Evolutionary conservation across 2,888 invertebrate species (phyloP), one percentile per base, ranked within the genome.

Genomic region (Drosophila demipolita): DNA sequence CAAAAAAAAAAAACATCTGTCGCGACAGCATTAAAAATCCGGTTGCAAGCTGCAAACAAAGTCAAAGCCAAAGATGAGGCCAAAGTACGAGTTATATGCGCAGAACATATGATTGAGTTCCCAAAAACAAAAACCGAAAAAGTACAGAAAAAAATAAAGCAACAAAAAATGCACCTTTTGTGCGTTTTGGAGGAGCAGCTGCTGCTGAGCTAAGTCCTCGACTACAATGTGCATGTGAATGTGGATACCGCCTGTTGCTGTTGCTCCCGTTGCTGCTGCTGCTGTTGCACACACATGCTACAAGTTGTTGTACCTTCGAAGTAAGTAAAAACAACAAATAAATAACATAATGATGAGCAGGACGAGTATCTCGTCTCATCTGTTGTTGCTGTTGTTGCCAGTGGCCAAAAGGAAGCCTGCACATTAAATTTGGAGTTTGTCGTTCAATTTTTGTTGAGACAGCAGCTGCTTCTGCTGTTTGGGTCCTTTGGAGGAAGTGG

Each of bases 21-120:
- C 86, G 86, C 60, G 33, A 63, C 67, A 73, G 57, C 73, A 71
- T 69, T 69, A 58, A 72, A 80, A 88, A 88, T 82, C 87, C 87
- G 82, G 88, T 87, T 88, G 83, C 86, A 88, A 88, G 86, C 86
- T 88, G 88, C 88, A 82, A 83, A 15, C 26, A 50, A 29, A 53
- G 20, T 20, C 73, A 72, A 66, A 72, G 75, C 79, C 68, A 80
- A 85, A 78, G 72, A 80, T 67, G 80, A 67, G 73, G 54, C 66
- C 71, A 72, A 68, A 72, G 58, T 50, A 61, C 53, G 74, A 66
- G 71, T 49, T 64, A 45, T 59, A 70, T 53, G 53, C 53, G 33
- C 67, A 75, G 86, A 86, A 87, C 86, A 86, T 86, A 87, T 86
- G 86, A 86, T 87, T 87, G 86, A 87, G 76, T 77, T 79, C 71